Evolutionary conservation across 2,888 invertebrate genomes (phyloP).

Genomic region (Sphecodes monilicornis): DNA sequence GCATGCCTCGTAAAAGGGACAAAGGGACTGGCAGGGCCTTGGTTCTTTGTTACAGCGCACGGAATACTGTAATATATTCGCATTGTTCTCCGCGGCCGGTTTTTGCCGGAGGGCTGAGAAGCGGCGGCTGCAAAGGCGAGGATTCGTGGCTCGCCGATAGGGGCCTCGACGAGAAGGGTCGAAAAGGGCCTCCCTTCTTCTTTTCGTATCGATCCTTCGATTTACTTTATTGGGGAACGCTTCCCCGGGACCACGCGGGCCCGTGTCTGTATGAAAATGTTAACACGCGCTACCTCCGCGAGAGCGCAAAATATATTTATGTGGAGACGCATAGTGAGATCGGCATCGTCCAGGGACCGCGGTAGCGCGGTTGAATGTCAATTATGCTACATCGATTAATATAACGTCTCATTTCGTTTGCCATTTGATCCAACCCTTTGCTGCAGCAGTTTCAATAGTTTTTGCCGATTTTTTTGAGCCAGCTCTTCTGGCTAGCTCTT

Average conservation of each 20-base stretch:
- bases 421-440: neutral
- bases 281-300: constrained; percentile 46
- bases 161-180: constrained; percentile 22
- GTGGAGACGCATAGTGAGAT: constrained; percentile 11
- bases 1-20: constrained; percentile 59
- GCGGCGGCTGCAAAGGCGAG: constrained; percentile 60
- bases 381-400: constrained; percentile 52
- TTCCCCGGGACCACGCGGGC: constrained; percentile 33
- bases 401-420: constrained; percentile 1
- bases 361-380: constrained; percentile 48
- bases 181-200: constrained; percentile 20
- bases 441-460: neutral
- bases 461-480: neutral
- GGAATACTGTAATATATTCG: constrained; percentile 73
- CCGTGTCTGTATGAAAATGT: constrained; percentile 52
- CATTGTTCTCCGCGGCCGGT: constrained; percentile 71
- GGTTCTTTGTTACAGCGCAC: constrained; percentile 67
- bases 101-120: constrained; percentile 64
- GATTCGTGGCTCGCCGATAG: constrained; percentile 47
- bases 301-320: constrained; percentile 59
- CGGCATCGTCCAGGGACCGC: constrained; percentile 23
- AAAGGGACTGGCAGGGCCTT: constrained; percentile 41
- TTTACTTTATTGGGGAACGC: constrained; percentile 55
- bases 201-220: constrained; percentile 56
- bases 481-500: too few relatives aligned